Conservation (phyloP, 2,797 vertebrate species). For the Tolypeutes matacus region DNA sequence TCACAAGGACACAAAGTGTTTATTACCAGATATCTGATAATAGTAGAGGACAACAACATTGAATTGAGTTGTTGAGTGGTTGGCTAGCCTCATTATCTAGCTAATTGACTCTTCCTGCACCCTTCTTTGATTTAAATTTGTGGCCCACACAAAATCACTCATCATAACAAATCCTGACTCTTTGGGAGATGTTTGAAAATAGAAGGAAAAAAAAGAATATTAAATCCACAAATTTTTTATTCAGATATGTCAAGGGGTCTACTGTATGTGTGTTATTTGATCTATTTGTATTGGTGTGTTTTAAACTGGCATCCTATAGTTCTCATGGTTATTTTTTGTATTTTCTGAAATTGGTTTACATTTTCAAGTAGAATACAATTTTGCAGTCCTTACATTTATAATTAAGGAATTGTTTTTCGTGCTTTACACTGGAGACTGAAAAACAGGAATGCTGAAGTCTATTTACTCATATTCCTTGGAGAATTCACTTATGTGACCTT, state of each 20-base stretch:
- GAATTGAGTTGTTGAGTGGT: constrained; percentile 24
- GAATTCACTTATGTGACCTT: constrained; percentile 42
- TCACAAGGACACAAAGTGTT: not conserved
- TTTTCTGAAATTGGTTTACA: constrained; percentile 58
- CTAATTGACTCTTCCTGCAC: not conserved
- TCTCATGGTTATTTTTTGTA: not conserved
- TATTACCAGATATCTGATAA: not conserved
- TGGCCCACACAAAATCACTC: not conserved
- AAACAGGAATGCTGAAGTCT: not conserved
- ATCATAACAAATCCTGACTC: not conserved
- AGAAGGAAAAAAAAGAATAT: not conserved
- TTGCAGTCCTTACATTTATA: constrained; percentile 78
- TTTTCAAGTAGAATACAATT: constrained; percentile 27
- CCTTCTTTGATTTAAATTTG: constrained; percentile 3
- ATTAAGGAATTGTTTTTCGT: constrained; percentile 62
- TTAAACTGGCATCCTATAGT: constrained; percentile 11
- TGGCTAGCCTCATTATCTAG: not conserved
- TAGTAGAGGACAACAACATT: not conserved
- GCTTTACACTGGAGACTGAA: constrained; percentile 12
- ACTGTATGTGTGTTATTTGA: not conserved
- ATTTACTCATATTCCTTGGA: constrained; percentile 10
- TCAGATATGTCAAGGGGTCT: not conserved
- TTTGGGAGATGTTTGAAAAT: constrained; percentile 49
- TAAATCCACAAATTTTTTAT: not conserved
- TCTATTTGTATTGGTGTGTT: constrained; percentile 1